Evolutionary conservation across 1,140 invertebrate genomes (phyloP).

Genomic region (Bombus superbus): DNA sequence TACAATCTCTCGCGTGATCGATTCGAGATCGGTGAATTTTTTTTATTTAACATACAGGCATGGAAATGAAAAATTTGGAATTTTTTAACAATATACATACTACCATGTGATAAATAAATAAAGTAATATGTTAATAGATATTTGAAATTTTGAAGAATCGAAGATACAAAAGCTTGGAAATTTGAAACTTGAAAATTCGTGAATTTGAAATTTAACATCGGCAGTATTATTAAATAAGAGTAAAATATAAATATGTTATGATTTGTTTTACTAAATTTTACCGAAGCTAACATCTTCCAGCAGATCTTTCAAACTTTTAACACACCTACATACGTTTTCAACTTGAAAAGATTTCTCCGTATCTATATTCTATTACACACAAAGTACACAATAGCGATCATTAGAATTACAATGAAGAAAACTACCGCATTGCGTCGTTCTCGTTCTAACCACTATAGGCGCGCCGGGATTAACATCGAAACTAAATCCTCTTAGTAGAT

Average conservation of each 20-base stretch:
- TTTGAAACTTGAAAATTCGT: too few species aligned
- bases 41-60: neutral
- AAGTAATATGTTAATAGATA: too few species aligned
- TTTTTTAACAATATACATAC: too few species aligned
- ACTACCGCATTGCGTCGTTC: conserved; percentile 1
- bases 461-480: conserved; percentile 14
- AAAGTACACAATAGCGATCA: neutral
- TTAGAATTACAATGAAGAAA: neutral
- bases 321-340: neutral
- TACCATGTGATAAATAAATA: too few species aligned
- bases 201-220: too few species aligned
- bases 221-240: too few species aligned
- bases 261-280: neutral
- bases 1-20: neutral
- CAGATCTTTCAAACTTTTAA: neutral
- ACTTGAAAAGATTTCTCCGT: neutral
- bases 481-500: conserved; percentile 47
- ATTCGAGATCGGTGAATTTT: neutral
- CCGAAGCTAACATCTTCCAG: neutral
- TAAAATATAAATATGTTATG: too few species aligned
- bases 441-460: neutral
- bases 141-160: too few species aligned
- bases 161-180: too few species aligned
- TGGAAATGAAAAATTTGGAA: neutral
- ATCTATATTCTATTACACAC: neutral